Base-by-base conservation (phyloP, 2,888 invertebrate genomes). In the Catotricha subobsoleta region DNA sequence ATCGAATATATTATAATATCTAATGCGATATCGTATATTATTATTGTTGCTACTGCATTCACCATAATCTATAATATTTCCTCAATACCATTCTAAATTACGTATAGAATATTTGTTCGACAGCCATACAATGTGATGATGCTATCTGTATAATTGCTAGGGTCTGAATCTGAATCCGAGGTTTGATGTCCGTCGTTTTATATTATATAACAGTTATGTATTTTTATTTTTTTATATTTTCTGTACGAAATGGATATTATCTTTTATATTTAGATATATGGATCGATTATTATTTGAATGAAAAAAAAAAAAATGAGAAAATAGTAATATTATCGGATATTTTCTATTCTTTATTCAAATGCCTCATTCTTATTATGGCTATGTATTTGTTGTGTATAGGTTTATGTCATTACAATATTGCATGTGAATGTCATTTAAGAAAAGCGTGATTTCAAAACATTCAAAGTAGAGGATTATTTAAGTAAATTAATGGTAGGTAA, bases 401-500 rank as follows among this genome's bases (percentile, higher is more conserved):
- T n/a, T n/a, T n/a, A n/a, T n/a, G n/a, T n/a, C n/a, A n/a, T n/a
- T n/a, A n/a, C n/a, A n/a, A n/a, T n/a, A n/a, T n/a, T n/a, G n/a
- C n/a, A 33, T n/a, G 18, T 33, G 16, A 15, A 33, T 15, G 33
- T 13, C 13, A 33, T 15, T 13, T 15, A 16, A 33, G 16, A 33
- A 9, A 18, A 33, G 33, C 33, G 33, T 33, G 33, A 33, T 33
- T 33, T 33, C 16, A 6, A 16, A 33, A 33, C 33, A 33, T 33
- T 33, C 15, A 33, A 33, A 13, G n/a, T n/a, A n/a, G n/a, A n/a
- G n/a, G 16, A 33, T 16, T 15, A 16, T 33, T 33, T 33, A 33
- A 33, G 33, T 33, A 33, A 33, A 33, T 33, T 33, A 33, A 33
- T n/a, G n/a, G n/a, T n/a, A n/a, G n/a, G n/a, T n/a, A n/a, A n/a